Evolutionary conservation across 2,888 invertebrate species (phyloP), one percentile per base, ranked within the genome.

Genomic region (Heliconius ismenius): DNA sequence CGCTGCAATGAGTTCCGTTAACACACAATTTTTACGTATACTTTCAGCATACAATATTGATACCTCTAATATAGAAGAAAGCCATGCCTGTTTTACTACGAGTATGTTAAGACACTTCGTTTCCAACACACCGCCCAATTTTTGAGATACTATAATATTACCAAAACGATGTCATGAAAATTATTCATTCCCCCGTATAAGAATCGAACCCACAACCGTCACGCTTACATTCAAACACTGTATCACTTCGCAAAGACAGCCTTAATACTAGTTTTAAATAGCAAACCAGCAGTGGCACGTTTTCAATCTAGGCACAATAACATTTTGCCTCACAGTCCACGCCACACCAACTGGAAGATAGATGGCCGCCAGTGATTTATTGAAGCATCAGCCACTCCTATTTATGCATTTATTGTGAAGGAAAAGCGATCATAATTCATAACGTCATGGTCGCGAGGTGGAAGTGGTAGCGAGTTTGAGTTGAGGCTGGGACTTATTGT

Each of bases 361-460:
- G 90, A 91, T 90, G 85, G 82, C 82, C 81, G 75, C 79, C 78
- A 83, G 86, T 89, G 90, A 88, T 88, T 88, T 88, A 90, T 89
- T 85, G 82, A 81, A 80, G 84, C 86, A 83, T 82, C 84, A 83
- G 86, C 86, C 86, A 87, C 86, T 88, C 87, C 91, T 92, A 90
- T 92, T 92, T 91, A 91, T 92, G 92, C 92, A 91, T 91, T 92
- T 91, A 92, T 92, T 92, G 92, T 91, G 88, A 86, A 88, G 88
- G 91, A 89, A 90, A 86, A 89, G 89, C 90, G 90, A 91, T 91
- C 92, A 92, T 93, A 91, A 92, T 92, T 92, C 92, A 92, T 91
- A 89, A 88, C 86, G 85, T 81, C 81, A 77, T 36, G 74, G 78
- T 81, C 58, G 0, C 72, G 82, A 85, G 81, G 58, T 39, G 83